Evolutionary conservation across 2,113 vertebrate genomes (phyloP).

Genomic region (Herpetotheres cachinnans): DNA sequence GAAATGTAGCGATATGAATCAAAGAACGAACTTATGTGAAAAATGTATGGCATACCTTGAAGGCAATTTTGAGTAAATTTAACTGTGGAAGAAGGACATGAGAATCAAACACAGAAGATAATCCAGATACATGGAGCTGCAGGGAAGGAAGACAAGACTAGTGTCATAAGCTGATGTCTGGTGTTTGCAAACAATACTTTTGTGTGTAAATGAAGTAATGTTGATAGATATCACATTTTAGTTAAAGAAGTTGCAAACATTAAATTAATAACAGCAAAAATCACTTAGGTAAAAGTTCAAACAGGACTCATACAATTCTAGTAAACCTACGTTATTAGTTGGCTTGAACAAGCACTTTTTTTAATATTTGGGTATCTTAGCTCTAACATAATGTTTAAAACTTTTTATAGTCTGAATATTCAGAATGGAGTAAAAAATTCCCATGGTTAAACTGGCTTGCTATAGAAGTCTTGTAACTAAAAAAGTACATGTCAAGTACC

Average conservation of each 20-base stretch:
- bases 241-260: not conserved
- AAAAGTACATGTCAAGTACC: not conserved
- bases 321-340: not conserved
- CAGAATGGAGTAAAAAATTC: not conserved
- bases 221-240: not conserved
- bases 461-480: not conserved
- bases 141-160: not conserved
- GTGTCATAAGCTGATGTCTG: not conserved
- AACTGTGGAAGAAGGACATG: not conserved
- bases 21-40: not conserved
- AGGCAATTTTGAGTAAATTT: not conserved
- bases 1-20: not conserved
- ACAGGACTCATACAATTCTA: not conserved
- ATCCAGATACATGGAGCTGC: not conserved
- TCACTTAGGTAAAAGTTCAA: not conserved
- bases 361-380: not conserved
- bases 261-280: not conserved
- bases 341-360: not conserved
- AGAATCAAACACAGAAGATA: not conserved
- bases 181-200: not conserved
- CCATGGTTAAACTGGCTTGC: not conserved
- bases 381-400: not conserved
- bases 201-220: not conserved
- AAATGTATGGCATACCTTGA: not conserved
- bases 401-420: not conserved